Conservation (phyloP, 2,113 vertebrate species). For the Benitochromis conjunctus region DNA sequence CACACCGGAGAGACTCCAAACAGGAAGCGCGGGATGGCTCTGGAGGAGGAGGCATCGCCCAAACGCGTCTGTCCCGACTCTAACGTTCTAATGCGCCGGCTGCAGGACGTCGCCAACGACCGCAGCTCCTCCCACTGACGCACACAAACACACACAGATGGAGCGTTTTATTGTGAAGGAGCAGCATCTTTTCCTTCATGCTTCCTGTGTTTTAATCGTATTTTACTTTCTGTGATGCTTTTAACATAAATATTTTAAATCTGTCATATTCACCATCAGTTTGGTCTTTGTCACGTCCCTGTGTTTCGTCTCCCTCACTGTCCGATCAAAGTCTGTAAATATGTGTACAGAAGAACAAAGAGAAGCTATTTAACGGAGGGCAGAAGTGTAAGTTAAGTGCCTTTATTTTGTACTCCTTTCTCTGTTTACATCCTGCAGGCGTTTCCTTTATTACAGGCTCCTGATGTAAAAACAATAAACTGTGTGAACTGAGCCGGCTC, state of each 20-base stretch:
- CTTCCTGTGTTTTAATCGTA: not conserved
- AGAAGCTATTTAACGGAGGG: constrained; percentile 33
- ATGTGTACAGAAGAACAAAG: constrained; percentile 42
- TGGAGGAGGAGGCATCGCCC: constrained; percentile 83
- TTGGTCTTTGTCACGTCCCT: not conserved
- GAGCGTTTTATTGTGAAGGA: not conserved
- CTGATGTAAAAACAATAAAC: constrained; percentile 10
- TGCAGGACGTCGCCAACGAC: constrained; percentile 92
- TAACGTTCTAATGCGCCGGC: constrained; percentile 82
- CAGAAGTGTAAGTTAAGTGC: constrained; percentile 27
- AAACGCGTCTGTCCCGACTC: constrained; percentile 89
- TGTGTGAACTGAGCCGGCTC: not conserved
- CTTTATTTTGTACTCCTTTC: constrained; percentile 27
- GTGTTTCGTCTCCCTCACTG: not conserved
- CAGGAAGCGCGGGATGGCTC: constrained; percentile 85
- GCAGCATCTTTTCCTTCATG: not conserved
- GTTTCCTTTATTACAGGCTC: not conserved
- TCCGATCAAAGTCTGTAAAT: constrained; percentile 32
- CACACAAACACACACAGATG: not conserved
- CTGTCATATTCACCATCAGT: not conserved
- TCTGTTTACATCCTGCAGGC: not conserved
- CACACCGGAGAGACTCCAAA: constrained; percentile 87
- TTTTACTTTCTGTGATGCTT: not conserved
- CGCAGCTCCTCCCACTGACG: constrained; percentile 82
- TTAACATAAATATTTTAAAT: not conserved